Conservation (phyloP, 2,888 invertebrate genomes). For the Pollenia labialis region DNA sequence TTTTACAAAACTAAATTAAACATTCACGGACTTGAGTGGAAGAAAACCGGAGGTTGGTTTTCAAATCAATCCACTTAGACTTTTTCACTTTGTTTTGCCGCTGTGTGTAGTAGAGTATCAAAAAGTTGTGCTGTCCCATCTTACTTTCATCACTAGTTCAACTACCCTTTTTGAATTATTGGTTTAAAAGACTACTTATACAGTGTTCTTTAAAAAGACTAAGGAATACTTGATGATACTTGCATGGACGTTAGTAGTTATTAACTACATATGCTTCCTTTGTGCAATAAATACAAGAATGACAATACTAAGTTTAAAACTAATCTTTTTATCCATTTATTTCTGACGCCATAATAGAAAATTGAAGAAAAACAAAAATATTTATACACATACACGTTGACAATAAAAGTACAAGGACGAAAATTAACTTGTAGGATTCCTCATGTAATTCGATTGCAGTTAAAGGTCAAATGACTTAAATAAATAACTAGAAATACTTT, state of each 20-base stretch:
- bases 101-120: too few relatives aligned
- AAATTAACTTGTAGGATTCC: conserved; percentile 39
- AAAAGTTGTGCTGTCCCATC: too few relatives aligned
- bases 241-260: conserved; percentile 28
- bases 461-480: conserved; percentile 55
- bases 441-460: conserved; percentile 29
- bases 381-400: too few relatives aligned
- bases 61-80: too few relatives aligned
- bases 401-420: neutral
- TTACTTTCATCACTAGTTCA: too few relatives aligned
- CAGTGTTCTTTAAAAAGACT: conserved; percentile 34
- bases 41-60: too few relatives aligned
- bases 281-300: neutral
- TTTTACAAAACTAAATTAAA: too few relatives aligned
- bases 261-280: conserved; percentile 33
- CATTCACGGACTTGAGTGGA: too few relatives aligned
- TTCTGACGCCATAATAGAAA: conserved; percentile 27
- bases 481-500: conserved; percentile 31
- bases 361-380: neutral
- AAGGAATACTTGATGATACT: conserved; percentile 49
- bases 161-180: too few relatives aligned
- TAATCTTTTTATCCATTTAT: conserved; percentile 58
- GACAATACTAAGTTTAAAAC: conserved; percentile 51
- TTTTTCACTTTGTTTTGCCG: too few relatives aligned
- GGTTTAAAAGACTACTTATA: neutral